phyloP scores from a whole-genome alignment of 2,797 vertebrate genomes.

The Oryzias dopingdopingensis region DNA sequence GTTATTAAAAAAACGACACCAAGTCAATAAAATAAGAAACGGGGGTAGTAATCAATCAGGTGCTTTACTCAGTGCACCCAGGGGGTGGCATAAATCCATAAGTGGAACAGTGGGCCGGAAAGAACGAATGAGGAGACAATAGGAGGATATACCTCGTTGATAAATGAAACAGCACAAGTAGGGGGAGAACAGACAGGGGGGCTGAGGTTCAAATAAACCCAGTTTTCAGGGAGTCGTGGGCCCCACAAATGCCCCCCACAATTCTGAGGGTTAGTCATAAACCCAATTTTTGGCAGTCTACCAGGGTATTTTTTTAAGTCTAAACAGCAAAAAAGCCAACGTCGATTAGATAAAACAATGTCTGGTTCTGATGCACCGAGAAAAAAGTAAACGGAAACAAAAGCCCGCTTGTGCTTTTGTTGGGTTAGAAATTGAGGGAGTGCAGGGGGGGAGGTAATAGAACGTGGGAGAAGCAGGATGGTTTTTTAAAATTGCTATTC shows the following conservation, averaged over 20 bases:
- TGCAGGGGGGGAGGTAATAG: slow-evolving; percentile 36
- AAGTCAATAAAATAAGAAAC: slow-evolving; percentile 64
- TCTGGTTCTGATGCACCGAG: slow-evolving; percentile 16
- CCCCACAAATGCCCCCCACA: slow-evolving; percentile 30
- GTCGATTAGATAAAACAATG: slow-evolving; percentile 52
- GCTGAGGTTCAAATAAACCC: slow-evolving; percentile 54
- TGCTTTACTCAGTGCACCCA: slow-evolving; percentile 60
- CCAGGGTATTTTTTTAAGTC: slow-evolving; percentile 44
- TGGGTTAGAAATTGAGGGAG: slow-evolving; percentile 8
- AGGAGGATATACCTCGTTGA: slow-evolving; percentile 36
- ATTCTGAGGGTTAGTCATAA: slow-evolving; percentile 46
- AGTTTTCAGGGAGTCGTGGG: slow-evolving; percentile 29
- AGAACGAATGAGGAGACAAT: slow-evolving; percentile 38
- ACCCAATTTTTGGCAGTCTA: slow-evolving; percentile 55
- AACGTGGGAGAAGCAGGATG: slow-evolving; percentile 19
- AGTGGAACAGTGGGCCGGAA: slow-evolving; percentile 52
- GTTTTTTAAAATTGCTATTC: slow-evolving; percentile 22
- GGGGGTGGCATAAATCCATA: slow-evolving; percentile 61
- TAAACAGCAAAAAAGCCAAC: slow-evolving; percentile 44
- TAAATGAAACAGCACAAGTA: slow-evolving; percentile 38
- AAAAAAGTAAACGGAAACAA: slow-evolving; percentile 19
- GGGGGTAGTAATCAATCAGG: slow-evolving; percentile 67
- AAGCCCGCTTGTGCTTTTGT: slow-evolving; percentile 2
- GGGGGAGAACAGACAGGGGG: slow-evolving; percentile 30
- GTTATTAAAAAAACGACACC: slow-evolving; percentile 22